Conservation (phyloP, 1,140 invertebrate genomes). For the Rhyzopertha dominica region DNA sequence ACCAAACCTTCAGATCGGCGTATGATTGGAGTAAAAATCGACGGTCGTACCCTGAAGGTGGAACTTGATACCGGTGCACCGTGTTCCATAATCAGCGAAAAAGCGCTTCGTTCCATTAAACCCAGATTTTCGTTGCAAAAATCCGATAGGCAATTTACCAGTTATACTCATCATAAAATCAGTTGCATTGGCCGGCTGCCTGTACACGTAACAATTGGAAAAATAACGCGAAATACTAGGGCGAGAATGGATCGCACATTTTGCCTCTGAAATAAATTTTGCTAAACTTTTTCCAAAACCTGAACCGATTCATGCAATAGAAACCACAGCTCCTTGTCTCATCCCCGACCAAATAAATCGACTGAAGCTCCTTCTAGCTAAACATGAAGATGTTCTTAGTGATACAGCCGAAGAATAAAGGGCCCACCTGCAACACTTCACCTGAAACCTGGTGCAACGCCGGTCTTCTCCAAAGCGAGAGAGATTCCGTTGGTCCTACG, state of each 20-base stretch:
- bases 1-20: background rate
- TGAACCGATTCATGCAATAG: too few relatives aligned
- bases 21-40: slow-evolving; percentile 11
- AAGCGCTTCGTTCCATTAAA: too few relatives aligned
- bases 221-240: slow-evolving; percentile 9
- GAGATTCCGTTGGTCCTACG: slow-evolving; percentile 24
- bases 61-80: slow-evolving; percentile 12
- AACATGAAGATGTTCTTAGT: slow-evolving; percentile 11
- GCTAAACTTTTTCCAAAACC: too few relatives aligned
- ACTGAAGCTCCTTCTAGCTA: slow-evolving; percentile 3
- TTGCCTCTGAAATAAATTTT: too few relatives aligned
- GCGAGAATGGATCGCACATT: too few relatives aligned
- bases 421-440: slow-evolving; percentile 13
- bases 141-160: slow-evolving; percentile 19
- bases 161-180: slow-evolving; percentile 22
- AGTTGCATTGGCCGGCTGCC: slow-evolving; percentile 16
- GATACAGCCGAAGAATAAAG: slow-evolving; percentile 9
- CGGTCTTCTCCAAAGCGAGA: slow-evolving; percentile 16
- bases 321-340: too few relatives aligned
- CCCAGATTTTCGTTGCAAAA: slow-evolving; percentile 11
- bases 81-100: too few relatives aligned
- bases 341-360: too few relatives aligned
- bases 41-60: too few relatives aligned
- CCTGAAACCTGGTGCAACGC: slow-evolving; percentile 17
- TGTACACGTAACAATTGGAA: slow-evolving; percentile 22